Evolutionary conservation across 2,888 invertebrate species (phyloP).

Genomic region (Mythimna pallens): DNA sequence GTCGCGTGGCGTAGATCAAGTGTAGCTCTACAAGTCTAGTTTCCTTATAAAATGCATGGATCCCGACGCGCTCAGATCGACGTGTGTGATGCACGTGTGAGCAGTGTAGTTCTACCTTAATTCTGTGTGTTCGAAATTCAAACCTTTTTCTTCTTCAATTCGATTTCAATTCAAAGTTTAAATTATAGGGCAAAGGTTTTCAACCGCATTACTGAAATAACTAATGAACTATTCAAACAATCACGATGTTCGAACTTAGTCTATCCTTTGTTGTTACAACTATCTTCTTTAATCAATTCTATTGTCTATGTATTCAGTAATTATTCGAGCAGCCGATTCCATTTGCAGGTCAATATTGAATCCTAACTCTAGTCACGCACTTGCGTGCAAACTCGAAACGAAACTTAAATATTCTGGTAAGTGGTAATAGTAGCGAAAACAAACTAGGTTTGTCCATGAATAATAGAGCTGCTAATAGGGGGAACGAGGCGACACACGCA

Average conservation of each 20-base stretch:
- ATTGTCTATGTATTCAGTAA: neutral
- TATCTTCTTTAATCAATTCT: conserved; percentile 10
- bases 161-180: neutral
- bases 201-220: conserved; percentile 8
- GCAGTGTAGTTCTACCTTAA: neutral
- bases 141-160: too few species aligned
- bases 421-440: conserved; percentile 47
- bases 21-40: too few species aligned
- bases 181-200: conserved; percentile 3
- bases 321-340: conserved; percentile 29
- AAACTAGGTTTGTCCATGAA: conserved; percentile 44
- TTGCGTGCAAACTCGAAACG: conserved; percentile 48
- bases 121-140: neutral
- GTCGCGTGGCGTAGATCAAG: too few species aligned
- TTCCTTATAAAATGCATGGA: too few species aligned
- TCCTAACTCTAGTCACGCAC: conserved; percentile 50
- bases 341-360: conserved; percentile 39
- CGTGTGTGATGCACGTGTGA: too few species aligned
- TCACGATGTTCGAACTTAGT: neutral
- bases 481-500: conserved; percentile 14
- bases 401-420: conserved; percentile 57
- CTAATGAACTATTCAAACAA: conserved; percentile 7
- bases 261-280: neutral
- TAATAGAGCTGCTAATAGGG: conserved; percentile 42
- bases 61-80: too few species aligned